Percentiles rank a stretch among this genome's conserved stretches.
phyloP scores from a whole-genome alignment of 1,140 invertebrate genomes.

The Papilio helenus region DNA sequence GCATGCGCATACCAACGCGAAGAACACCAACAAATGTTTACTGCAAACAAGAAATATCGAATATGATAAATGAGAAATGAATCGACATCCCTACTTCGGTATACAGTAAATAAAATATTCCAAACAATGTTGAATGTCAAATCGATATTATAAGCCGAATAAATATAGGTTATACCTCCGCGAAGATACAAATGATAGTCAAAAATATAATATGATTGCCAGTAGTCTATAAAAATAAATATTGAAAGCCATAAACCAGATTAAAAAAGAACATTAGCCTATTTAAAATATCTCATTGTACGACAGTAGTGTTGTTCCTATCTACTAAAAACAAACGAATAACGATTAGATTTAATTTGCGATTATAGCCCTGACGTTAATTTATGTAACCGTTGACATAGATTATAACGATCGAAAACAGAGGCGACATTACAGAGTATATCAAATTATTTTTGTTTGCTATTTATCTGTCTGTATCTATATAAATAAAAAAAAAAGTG shows the following conservation, averaged over 20 bases:
- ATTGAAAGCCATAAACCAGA: conserved; percentile 17
- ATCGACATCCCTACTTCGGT: too few relatives aligned
- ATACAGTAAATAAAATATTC: background rate
- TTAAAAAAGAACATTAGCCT: conserved; percentile 12
- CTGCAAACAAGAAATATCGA: conserved; percentile 48
- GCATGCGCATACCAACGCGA: conserved; percentile 44
- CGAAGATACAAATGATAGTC: background rate
- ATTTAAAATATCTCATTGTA: conserved; percentile 12
- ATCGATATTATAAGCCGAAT: background rate
- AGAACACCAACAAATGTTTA: conserved; percentile 49
- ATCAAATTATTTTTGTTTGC: background rate
- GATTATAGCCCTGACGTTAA: conserved; percentile 10
- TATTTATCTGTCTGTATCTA: too few relatives aligned
- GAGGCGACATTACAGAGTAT: background rate
- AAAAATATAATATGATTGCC: conserved; percentile 17
- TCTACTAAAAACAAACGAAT: conserved; percentile 24
- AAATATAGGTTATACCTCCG: conserved; percentile 5
- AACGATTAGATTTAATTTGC: background rate
- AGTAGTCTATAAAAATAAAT: conserved; percentile 6
- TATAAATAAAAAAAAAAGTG: too few relatives aligned
- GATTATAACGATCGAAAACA: conserved; percentile 4
- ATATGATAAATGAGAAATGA: too few relatives aligned
- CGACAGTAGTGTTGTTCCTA: conserved; percentile 9
- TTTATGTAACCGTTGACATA: conserved; percentile 12
- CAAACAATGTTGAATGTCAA: background rate